Percentiles rank a stretch among this genome's conserved stretches.
Evolutionary conservation across 2,113 vertebrate species (phyloP).

Genomic region (Oceanites oceanicus): DNA sequence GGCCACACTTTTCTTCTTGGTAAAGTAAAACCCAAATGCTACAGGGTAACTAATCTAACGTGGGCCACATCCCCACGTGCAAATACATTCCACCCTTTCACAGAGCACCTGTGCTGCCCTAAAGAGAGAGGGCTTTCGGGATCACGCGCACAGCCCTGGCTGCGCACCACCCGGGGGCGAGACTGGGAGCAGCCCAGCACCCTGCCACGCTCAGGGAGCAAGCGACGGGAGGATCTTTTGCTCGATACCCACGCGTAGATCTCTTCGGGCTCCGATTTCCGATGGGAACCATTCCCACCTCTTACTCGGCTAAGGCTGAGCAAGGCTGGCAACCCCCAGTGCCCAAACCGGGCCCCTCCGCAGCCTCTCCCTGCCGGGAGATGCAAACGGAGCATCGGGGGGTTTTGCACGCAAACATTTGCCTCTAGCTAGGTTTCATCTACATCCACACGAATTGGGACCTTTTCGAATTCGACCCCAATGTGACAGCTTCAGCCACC

Average conservation of each 20-base stretch:
- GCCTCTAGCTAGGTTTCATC: neutral
- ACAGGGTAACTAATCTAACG: neutral
- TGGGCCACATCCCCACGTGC: neutral
- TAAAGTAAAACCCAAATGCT: neutral
- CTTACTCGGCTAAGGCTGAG: neutral
- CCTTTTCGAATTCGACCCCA: neutral
- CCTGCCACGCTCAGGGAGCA: neutral
- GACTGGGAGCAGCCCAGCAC: neutral
- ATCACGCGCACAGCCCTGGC: rapidly evolving
- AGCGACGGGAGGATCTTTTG: neutral
- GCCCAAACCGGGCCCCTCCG: rapidly evolving
- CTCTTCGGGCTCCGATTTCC: neutral
- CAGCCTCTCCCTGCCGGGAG: neutral
- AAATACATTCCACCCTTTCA: too few species aligned
- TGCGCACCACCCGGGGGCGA: neutral
- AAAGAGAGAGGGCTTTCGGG: rapidly evolving
- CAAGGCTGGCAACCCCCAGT: neutral
- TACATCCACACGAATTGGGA: neutral
- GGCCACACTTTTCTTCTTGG: neutral
- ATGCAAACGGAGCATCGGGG: neutral
- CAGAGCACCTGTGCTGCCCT: rapidly evolving
- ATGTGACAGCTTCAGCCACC: neutral
- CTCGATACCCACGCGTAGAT: neutral
- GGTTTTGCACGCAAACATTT: neutral
- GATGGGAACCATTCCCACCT: neutral